Evolutionary conservation across 2,113 vertebrate genomes (phyloP), one percentile per base, ranked within the genome.

Genomic region (Poicephalus gulielmi): DNA sequence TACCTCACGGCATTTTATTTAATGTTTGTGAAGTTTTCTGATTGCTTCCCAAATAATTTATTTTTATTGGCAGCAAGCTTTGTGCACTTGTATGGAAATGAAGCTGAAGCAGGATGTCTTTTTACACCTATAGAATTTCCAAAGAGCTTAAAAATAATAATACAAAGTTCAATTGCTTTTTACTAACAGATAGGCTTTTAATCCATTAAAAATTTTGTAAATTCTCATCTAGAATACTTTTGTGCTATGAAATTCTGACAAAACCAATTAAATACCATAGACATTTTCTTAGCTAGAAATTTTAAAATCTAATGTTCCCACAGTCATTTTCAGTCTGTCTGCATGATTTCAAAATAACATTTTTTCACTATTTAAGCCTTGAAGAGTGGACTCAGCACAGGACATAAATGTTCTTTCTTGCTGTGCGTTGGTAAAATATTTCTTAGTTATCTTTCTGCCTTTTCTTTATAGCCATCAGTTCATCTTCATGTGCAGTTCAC

Each of bases 1-100:
- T 95, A 95, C 71, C 88, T 94, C 95, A 93, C 92, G 91, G 83
- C 90, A 90, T 92, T 95, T 88, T 94, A 92, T 95, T 96, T 94
- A 94, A 88, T 88, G 83, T 82, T 88, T 94, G 44, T 88, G n/a
- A n/a, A n/a, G n/a, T n/a, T 96, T 94, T 91, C 77, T 92, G 77
- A 83, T 94, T 84, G 67, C 95, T 89, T 94, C 79, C 78, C 85
- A 78, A 76, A 88, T 89, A 88, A 92, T 70, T 94, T 96, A 47
- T 91, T 90, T 93, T 95, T 95, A 84, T 86, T 93, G 92, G 90
- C 92, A 93, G 76, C 70, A 68, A 37, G 74, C 59, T 96, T 77
- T 73, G 71, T 62, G 63, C 12, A 39, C 82, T 90, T 64, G 27
- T 55, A 46, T 75, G 67, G 63, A 90, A 91, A 66, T 63, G 15